These are phyloP conservation scores for Pseudeuparius sepicola DNA, from an alignment of 2,888 invertebrate species.

Conservation along the genomic window DNA sequence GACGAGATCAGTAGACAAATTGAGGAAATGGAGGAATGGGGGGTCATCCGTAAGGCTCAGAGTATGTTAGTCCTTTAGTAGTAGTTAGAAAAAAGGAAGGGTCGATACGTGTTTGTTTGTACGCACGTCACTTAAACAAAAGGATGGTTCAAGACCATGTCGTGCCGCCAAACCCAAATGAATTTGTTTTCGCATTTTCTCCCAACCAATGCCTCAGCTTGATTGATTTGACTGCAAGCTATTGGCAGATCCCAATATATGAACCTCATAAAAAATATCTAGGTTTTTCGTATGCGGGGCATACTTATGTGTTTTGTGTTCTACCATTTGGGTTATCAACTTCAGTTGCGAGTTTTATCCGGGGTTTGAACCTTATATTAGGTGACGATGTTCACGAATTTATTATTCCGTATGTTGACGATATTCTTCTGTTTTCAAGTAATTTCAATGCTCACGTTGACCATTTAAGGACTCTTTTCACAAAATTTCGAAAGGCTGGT, in stretches of 20 bases:
- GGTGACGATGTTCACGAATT: constrained; percentile 9
- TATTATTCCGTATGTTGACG: constrained; percentile 14
- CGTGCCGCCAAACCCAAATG: constrained; percentile 15
- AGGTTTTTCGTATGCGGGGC: constrained; percentile 19
- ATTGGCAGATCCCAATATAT: constrained; percentile 20
- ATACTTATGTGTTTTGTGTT: constrained; percentile 20
- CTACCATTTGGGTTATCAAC: too few relatives aligned
- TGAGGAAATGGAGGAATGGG: constrained; percentile 15
- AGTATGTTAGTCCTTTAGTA: constrained; percentile 17
- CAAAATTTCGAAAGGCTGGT: constrained; percentile 10
- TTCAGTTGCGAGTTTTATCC: constrained; percentile 12
- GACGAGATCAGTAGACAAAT: constrained; percentile 12
- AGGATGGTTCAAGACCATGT: constrained; percentile 15
- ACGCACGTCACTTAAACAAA: constrained; percentile 17
- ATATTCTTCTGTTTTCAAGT: constrained; percentile 10
- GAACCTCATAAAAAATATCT: constrained; percentile 16
- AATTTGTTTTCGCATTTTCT: constrained; percentile 10
- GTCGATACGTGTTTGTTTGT: constrained; percentile 17
- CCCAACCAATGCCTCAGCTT: constrained; percentile 8
- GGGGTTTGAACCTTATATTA: constrained; percentile 11
- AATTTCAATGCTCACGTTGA: constrained; percentile 13
- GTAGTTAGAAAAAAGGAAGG: constrained; percentile 18
- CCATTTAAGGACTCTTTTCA: constrained; percentile 11
- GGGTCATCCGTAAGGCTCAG: constrained; percentile 11
- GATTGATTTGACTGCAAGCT: constrained; percentile 14